Conservation (phyloP, 2,113 vertebrate genomes). For the Grallaria varia region DNA sequence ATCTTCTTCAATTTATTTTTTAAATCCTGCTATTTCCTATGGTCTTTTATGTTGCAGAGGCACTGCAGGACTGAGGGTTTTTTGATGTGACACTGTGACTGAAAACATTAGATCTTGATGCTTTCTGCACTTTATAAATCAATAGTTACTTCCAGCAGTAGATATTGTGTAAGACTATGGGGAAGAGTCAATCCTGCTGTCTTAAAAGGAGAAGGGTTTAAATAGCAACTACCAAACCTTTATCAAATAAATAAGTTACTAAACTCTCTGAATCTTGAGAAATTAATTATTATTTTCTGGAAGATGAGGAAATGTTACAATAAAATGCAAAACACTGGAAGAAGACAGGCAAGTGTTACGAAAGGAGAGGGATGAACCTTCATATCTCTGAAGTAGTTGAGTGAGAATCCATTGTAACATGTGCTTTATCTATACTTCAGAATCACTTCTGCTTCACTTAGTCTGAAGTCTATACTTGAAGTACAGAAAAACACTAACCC, state of each 20-base stretch:
- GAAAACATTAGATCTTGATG: neutral
- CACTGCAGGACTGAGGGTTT: neutral
- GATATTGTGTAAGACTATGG: neutral
- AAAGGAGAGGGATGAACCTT: neutral
- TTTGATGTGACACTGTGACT: neutral
- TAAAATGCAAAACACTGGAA: neutral
- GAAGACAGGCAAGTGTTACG: neutral
- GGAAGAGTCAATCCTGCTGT: neutral
- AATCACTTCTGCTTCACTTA: neutral
- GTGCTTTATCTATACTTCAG: neutral
- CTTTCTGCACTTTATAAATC: neutral
- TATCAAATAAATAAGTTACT: neutral
- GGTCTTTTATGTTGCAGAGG: neutral
- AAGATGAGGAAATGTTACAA: neutral
- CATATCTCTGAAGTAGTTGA: neutral
- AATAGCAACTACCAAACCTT: neutral
- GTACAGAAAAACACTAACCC: neutral
- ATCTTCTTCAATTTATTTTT: neutral
- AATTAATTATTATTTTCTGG: neutral
- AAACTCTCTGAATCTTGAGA: neutral
- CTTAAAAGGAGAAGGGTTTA: neutral
- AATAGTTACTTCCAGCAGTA: neutral
- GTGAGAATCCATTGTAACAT: neutral
- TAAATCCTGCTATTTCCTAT: neutral
- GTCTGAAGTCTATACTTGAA: neutral